These are phyloP conservation scores for Beris chalybata DNA, from an alignment of 2,888 invertebrate species.

Conservation along the genomic window DNA sequence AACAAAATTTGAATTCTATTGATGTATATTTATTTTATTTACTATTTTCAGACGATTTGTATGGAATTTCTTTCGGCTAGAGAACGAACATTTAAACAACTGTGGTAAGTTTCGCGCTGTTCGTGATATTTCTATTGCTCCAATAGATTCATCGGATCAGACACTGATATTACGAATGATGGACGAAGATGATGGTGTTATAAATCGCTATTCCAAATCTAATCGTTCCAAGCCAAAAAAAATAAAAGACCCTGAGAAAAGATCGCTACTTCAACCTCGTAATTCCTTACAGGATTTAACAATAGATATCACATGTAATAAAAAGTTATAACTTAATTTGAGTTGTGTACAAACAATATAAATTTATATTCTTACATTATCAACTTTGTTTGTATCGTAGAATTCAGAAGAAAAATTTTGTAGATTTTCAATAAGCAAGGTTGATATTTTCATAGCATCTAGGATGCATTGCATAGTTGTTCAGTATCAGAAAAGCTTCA, in stretches of 20 bases:
- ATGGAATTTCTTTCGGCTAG: constrained; percentile 99
- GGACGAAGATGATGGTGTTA: constrained; percentile 89
- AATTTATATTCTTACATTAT: no score
- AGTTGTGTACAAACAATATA: no score
- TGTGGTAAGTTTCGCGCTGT: constrained; percentile 99
- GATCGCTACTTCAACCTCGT: no score
- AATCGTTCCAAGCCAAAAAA: constrained; percentile 64
- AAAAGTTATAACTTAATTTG: no score
- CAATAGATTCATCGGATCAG: constrained; percentile 91
- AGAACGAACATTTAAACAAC: constrained; percentile 99
- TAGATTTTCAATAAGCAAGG: no score
- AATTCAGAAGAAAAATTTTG: no score
- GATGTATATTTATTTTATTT: constrained; percentile 5
- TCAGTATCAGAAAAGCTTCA: no score
- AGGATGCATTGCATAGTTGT: no score
- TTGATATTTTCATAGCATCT: no score
- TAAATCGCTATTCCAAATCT: constrained; percentile 67
- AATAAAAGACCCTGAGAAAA: constrained; percentile 62
- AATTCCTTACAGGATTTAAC: no score
- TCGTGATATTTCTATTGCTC: constrained; percentile 94
- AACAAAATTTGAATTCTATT: not conserved
- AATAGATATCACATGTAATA: no score
- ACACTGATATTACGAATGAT: constrained; percentile 89
- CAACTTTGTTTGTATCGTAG: no score
- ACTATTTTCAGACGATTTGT: constrained; percentile 75